These are phyloP conservation scores for Notiomystis cincta DNA, from an alignment of 2,113 vertebrate genomes.

Conservation along the genomic window DNA sequence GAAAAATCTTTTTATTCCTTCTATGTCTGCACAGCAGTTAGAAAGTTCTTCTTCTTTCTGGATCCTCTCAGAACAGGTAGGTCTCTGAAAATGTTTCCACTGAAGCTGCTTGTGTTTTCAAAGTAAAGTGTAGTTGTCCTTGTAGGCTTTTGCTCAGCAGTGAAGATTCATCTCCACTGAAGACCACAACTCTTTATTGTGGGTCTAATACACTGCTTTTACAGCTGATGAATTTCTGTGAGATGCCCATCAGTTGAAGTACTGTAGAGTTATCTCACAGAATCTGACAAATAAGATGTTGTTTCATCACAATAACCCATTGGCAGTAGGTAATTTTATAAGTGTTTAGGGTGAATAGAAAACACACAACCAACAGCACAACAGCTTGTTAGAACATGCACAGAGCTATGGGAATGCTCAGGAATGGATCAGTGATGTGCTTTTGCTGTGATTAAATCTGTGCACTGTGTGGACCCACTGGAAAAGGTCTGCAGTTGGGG, in stretches of 20 bases:
- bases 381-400: neutral
- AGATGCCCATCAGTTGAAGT: neutral
- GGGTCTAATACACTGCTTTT: neutral
- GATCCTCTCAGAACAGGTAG: conserved; percentile 94
- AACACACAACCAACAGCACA: neutral
- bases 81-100: neutral
- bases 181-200: neutral
- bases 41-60: conserved; percentile 98
- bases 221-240: neutral
- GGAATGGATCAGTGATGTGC: neutral
- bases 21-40: conserved; percentile 96
- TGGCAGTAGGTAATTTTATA: neutral
- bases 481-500: neutral
- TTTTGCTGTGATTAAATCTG: neutral
- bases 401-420: neutral
- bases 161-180: neutral
- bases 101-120: neutral
- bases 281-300: neutral
- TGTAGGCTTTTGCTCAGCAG: neutral
- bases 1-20: conserved; percentile 99
- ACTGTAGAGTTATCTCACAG: neutral
- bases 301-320: neutral
- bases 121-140: neutral
- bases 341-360: neutral
- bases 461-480: neutral